Evolutionary conservation across 2,797 vertebrate species (phyloP), one percentile per base, ranked within the genome.

Genomic region (Poeciliopsis paucimaculata): DNA sequence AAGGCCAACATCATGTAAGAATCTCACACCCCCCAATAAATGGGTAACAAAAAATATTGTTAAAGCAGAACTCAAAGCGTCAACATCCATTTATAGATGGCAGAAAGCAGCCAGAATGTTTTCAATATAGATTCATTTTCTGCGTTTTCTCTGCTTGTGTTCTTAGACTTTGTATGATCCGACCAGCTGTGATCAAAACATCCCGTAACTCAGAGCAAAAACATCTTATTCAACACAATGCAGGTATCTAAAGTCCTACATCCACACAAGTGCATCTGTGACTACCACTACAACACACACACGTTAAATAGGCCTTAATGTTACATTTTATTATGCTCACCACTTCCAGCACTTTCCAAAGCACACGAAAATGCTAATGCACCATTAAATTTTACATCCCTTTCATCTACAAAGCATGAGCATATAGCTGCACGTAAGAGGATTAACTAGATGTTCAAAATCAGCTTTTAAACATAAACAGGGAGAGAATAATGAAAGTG

Each of bases 371-470:
- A 89, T 78, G 57, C 75, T 84, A 82, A 90, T 80, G 79, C 80
- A 62, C 79, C 82, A 89, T 91, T 89, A 88, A 77, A 87, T 73
- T 80, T 86, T 55, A 78, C 12, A 49, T 55, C 72, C 72, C 72
- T 91, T 89, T 92, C 83, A 89, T 91, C 84, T 86, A 76, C 85
- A 80, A 83, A 83, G 77, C 84, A 83, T 34, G 75, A 90, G 86
- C 83, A 92, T 90, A 91, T 85, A 88, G 85, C 81, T 73, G 75
- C 76, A 72, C 74, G 76, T 87, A 93, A 92, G 87, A 93, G 89
- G 91, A 91, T 93, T 91, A 92, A 77, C 75, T 81, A 60, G 83
- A 91, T 87, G 78, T 80, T 90, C 43, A 80, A 86, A 91, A 89
- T 81, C 76, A 74, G 81, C 64, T 66, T 77, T 79, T n/a, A 87